Evolutionary conservation across 2,797 vertebrate genomes (phyloP).

Genomic region (Melanogrammus aeglefinus): DNA sequence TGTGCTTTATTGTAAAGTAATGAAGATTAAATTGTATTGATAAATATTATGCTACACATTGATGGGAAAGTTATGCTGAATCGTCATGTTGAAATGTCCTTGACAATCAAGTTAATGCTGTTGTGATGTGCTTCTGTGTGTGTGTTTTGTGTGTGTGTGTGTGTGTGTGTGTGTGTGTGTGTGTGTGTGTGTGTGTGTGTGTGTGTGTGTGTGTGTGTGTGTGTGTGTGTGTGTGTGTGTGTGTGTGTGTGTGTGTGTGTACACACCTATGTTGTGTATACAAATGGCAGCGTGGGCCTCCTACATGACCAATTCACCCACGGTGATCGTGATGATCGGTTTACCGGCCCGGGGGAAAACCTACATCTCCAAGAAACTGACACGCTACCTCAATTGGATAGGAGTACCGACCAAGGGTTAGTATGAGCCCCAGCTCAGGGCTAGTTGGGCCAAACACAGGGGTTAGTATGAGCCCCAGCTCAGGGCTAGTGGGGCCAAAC

Average conservation of each 20-base stretch:
- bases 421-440: conserved; percentile 22
- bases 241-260: not conserved
- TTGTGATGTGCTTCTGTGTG: not conserved
- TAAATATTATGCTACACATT: not conserved
- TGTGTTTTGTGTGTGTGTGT: conserved; percentile 11
- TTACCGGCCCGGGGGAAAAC: conserved; percentile 95
- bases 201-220: conserved; percentile 7
- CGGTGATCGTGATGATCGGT: conserved; percentile 96
- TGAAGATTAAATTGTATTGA: not conserved
- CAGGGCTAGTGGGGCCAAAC: too few relatives aligned
- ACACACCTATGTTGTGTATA: not conserved
- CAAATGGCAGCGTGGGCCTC: conserved; percentile 84
- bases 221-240: conserved; percentile 7
- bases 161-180: conserved; percentile 8
- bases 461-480: too few relatives aligned
- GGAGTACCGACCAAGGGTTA: conserved; percentile 95
- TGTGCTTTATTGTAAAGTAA: not conserved
- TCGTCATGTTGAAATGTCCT: not conserved
- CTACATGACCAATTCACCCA: conserved; percentile 97
- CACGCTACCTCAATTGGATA: conserved; percentile 99
- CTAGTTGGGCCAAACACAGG: not conserved
- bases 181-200: conserved; percentile 4
- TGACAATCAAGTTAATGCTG: not conserved
- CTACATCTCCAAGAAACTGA: conserved; percentile 97
- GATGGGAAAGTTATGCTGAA: not conserved